A percentile compares a stretch with the other conserved stretches of the same genome.
Evolutionary conservation across 2,888 invertebrate genomes (phyloP).

Genomic region (Julus scandinavius): DNA sequence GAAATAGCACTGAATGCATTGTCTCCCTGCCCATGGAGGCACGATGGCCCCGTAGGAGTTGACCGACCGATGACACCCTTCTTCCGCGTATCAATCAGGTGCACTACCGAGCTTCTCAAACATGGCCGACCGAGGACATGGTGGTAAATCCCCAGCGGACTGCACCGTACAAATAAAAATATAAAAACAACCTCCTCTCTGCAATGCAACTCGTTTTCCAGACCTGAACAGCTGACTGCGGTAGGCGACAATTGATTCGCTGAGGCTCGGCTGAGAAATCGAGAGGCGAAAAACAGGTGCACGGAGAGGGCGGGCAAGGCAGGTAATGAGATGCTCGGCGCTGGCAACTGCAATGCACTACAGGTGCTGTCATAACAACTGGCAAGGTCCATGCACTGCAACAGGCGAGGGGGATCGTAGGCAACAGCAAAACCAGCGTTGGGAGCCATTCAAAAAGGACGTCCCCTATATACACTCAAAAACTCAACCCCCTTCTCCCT

Average conservation of each 20-base stretch:
- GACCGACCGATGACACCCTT: not conserved
- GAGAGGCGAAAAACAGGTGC: not conserved
- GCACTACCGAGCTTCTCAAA: not conserved
- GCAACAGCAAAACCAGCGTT: not conserved
- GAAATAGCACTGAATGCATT: slow-evolving; percentile 56
- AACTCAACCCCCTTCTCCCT: too few relatives aligned
- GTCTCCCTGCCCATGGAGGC: slow-evolving; percentile 6
- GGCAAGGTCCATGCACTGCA: slow-evolving; percentile 26
- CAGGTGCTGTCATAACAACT: slow-evolving; percentile 35
- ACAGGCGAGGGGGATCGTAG: not conserved
- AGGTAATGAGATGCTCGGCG: not conserved
- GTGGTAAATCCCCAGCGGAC: not conserved
- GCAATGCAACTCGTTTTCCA: not conserved
- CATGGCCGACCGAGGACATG: not conserved
- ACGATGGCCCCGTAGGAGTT: not conserved
- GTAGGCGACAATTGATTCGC: not conserved
- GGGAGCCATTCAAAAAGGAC: not conserved
- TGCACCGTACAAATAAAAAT: not conserved
- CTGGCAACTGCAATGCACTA: not conserved
- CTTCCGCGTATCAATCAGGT: not conserved
- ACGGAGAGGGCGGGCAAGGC: not conserved
- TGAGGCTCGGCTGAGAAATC: not conserved
- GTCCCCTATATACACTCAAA: too few relatives aligned
- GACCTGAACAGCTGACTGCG: not conserved
- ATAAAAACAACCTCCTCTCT: not conserved